Evolutionary conservation across 2,113 vertebrate genomes (phyloP).

Genomic region (Hipposideros armiger): DNA sequence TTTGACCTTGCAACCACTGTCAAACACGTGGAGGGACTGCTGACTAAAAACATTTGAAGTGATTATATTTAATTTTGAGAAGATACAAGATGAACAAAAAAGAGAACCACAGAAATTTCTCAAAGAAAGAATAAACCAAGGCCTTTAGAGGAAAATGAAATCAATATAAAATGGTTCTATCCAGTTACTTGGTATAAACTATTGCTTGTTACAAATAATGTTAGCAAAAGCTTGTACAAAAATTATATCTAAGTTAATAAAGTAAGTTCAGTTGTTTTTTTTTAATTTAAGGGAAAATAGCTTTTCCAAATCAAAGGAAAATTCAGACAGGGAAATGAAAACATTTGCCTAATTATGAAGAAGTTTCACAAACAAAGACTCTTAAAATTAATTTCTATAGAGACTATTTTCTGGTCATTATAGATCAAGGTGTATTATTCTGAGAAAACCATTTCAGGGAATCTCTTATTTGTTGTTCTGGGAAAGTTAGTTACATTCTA

Average conservation of each 20-base stretch:
- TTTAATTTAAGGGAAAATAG: slow-evolving; percentile 1
- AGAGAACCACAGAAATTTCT: slow-evolving; percentile 25
- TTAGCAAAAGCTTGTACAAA: slow-evolving; percentile 41
- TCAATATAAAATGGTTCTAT: not conserved
- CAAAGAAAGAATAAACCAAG: slow-evolving; percentile 25
- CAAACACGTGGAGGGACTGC: not conserved
- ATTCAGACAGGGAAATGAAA: slow-evolving; percentile 33
- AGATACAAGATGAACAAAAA: not conserved
- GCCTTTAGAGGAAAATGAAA: not conserved
- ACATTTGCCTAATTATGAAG: not conserved
- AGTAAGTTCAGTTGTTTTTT: slow-evolving; percentile 45
- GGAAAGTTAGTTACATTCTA: not conserved
- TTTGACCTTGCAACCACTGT: slow-evolving; percentile 22
- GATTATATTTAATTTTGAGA: slow-evolving; percentile 25
- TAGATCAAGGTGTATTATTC: slow-evolving; percentile 28
- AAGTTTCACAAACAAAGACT: not conserved
- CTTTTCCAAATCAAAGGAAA: slow-evolving; percentile 55
- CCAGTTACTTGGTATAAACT: not conserved
- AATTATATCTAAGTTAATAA: slow-evolving; percentile 14
- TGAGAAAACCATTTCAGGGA: slow-evolving; percentile 38
- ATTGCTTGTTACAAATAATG: not conserved
- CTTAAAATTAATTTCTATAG: slow-evolving; percentile 16
- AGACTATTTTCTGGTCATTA: not conserved
- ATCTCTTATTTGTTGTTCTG: not conserved
- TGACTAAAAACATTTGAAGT: not conserved